Percentiles rank a stretch among this genome's conserved stretches.
Conservation (phyloP, 2,113 vertebrate genomes). For the Struthidea cinerea region DNA sequence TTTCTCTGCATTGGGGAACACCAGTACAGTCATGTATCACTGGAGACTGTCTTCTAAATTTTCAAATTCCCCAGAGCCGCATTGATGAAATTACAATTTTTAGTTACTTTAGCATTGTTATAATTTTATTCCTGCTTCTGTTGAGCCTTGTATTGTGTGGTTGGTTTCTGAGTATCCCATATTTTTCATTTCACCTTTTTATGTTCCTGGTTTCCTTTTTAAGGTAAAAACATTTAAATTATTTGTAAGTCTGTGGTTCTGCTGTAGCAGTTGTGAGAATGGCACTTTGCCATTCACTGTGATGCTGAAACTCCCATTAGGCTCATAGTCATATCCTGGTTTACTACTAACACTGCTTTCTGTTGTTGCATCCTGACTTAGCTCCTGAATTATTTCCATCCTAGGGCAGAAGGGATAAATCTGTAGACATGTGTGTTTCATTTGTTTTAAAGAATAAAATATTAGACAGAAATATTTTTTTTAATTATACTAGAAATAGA, state of each 20-base stretch:
- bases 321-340: background rate
- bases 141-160: background rate
- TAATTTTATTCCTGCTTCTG: background rate
- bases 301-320: background rate
- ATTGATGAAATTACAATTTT: background rate
- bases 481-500: background rate
- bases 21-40: background rate
- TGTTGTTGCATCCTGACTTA: background rate
- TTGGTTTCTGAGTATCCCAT: background rate
- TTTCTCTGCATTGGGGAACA: background rate
- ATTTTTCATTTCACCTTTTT: background rate
- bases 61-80: background rate
- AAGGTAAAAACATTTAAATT: background rate
- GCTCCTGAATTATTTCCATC: background rate
- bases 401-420: background rate
- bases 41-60: background rate
- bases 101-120: background rate
- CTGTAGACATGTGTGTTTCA: background rate
- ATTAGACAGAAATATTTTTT: background rate
- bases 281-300: background rate
- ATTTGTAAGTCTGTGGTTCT: background rate
- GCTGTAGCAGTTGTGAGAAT: background rate
- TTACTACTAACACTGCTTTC: background rate
- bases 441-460: background rate
- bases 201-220: background rate